Conservation (phyloP, 2,888 invertebrate genomes). For the Epiblema foenella region DNA sequence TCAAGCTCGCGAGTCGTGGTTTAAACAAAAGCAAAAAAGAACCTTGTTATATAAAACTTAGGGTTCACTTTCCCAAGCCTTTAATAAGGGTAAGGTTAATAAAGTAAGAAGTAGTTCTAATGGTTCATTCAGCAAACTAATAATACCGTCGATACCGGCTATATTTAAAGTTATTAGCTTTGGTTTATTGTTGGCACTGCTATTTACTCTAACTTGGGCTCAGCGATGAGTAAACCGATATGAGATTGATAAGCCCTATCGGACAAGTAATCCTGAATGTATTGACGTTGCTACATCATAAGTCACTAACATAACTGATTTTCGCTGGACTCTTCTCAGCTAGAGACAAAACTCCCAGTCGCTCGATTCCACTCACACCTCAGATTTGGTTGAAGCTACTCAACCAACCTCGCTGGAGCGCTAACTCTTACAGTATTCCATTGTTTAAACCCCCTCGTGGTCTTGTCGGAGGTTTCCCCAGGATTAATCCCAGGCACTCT, state of each 20-base stretch:
- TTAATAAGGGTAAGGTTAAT: background rate
- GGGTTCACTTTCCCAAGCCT: background rate
- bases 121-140: slow-evolving; percentile 19
- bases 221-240: slow-evolving; percentile 12
- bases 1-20: background rate
- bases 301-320: background rate
- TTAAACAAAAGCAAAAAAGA: background rate
- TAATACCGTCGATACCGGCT: slow-evolving; percentile 15
- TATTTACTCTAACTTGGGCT: background rate
- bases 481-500: too few relatives aligned
- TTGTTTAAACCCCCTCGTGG: too few relatives aligned
- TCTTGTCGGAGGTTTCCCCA: too few relatives aligned
- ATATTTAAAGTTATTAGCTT: slow-evolving; percentile 19
- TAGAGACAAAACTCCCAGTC: too few relatives aligned
- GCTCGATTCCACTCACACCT: too few relatives aligned
- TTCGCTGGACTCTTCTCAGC: too few relatives aligned
- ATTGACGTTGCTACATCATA: background rate
- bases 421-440: too few relatives aligned
- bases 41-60: background rate
- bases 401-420: too few relatives aligned
- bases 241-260: background rate
- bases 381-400: too few relatives aligned
- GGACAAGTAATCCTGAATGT: background rate
- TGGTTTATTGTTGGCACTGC: slow-evolving; percentile 19
- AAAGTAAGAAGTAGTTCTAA: slow-evolving; percentile 18